These are phyloP conservation scores for Molossus alvarezi DNA, from an alignment of 2,797 vertebrate genomes.

Conservation along the genomic window DNA sequence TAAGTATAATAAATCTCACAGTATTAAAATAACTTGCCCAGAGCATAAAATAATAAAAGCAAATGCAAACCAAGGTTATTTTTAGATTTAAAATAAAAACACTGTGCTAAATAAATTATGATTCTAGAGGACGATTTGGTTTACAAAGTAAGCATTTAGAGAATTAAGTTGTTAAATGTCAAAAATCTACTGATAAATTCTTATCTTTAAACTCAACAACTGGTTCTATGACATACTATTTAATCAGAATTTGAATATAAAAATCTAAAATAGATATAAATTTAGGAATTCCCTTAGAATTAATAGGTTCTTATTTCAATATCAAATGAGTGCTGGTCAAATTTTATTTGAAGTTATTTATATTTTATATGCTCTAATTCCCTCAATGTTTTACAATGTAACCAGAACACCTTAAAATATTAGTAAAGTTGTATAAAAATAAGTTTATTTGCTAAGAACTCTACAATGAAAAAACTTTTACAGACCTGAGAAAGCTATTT, in stretches of 20 bases:
- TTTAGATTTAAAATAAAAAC: neutral
- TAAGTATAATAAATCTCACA: neutral
- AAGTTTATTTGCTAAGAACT: conserved; percentile 6
- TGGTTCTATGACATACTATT: neutral
- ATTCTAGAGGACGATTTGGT: neutral
- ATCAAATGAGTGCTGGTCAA: neutral
- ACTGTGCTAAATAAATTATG: neutral
- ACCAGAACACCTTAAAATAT: neutral
- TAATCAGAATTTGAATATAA: neutral
- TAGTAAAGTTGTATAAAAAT: neutral
- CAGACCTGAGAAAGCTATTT: neutral
- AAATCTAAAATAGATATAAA: neutral
- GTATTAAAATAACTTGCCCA: neutral
- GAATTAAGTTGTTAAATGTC: neutral
- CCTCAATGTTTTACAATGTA: neutral
- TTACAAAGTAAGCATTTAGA: neutral
- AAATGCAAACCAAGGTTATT: neutral
- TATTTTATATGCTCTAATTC: neutral
- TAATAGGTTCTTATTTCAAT: neutral
- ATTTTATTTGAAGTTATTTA: neutral
- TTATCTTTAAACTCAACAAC: neutral
- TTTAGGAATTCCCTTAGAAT: neutral
- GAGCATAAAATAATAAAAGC: neutral
- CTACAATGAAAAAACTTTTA: neutral
- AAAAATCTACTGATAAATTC: conserved; percentile 1